A percentile compares a stretch with the other conserved stretches of the same genome.
Evolutionary conservation across 2,888 invertebrate genomes (phyloP).

Genomic region (Idaea aversata): DNA sequence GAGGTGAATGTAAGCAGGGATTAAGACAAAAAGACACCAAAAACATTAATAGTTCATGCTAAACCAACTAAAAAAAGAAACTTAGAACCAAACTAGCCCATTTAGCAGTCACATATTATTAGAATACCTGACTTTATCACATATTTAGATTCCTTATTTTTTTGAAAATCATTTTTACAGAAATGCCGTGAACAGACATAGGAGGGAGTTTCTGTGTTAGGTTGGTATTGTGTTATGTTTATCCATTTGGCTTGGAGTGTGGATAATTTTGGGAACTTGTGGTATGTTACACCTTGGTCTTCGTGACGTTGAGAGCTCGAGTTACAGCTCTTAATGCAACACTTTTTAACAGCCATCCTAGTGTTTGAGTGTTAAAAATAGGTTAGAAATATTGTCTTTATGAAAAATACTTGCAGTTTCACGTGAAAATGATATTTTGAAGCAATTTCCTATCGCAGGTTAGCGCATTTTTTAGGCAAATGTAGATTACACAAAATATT

Average conservation of each 20-base stretch:
- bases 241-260: constrained; percentile 83
- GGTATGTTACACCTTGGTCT: constrained; percentile 86
- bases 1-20: too few species aligned
- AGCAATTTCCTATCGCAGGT: not conserved
- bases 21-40: not conserved
- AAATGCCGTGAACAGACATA: constrained; percentile 89
- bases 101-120: constrained; percentile 33
- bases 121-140: constrained; percentile 81
- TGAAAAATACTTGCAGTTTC: not conserved
- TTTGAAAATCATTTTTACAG: constrained; percentile 85
- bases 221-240: constrained; percentile 79
- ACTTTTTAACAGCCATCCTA: constrained; percentile 82
- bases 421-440: too few species aligned
- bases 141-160: constrained; percentile 85
- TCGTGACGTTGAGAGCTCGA: constrained; percentile 82
- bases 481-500: not conserved
- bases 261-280: constrained; percentile 85
- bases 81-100: constrained; percentile 8
- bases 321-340: constrained; percentile 82
- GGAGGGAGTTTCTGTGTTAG: constrained; percentile 71
- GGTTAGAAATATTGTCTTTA: not conserved
- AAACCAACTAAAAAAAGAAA: constrained; percentile 19
- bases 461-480: not conserved
- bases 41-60: constrained; percentile 7
- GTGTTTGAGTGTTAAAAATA: constrained; percentile 22